A percentile compares a stretch with the other conserved stretches of the same genome.
Conservation (phyloP, 23 tunicate genomes). For the Corella eumyota region DNA sequence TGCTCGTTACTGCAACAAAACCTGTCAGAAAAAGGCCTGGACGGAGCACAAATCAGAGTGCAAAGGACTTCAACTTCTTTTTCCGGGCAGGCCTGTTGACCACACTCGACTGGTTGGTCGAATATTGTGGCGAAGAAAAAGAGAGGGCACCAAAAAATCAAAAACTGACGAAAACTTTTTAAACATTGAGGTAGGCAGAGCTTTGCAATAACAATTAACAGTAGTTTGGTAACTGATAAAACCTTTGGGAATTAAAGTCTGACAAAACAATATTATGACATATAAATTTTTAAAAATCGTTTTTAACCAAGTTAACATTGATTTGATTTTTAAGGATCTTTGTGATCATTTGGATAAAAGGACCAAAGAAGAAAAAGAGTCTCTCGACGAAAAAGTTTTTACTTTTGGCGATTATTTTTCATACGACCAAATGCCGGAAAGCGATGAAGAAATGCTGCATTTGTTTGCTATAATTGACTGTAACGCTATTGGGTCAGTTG, state of each 20-base stretch:
- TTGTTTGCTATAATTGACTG: slow-evolving; percentile 88
- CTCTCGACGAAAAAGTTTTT: slow-evolving; percentile 67
- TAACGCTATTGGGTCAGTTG: slow-evolving; percentile 77
- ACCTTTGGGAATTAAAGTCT: not conserved
- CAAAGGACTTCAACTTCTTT: slow-evolving; percentile 55
- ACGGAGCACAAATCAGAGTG: slow-evolving; percentile 80
- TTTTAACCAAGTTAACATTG: not conserved
- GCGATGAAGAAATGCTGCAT: slow-evolving; percentile 70
- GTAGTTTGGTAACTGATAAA: not conserved
- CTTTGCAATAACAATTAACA: not conserved
- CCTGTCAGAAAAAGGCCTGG: slow-evolving; percentile 98
- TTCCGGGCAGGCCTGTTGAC: slow-evolving; percentile 67
- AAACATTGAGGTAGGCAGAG: slow-evolving; percentile 26
- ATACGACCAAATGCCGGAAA: slow-evolving; percentile 90
- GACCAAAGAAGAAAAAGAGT: slow-evolving; percentile 50
- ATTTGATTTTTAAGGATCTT: slow-evolving; percentile 18
- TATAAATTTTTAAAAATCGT: too few species aligned
- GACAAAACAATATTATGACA: not conserved
- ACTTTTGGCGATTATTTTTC: slow-evolving; percentile 91
- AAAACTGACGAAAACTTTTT: slow-evolving; percentile 2
- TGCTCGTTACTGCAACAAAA: slow-evolving; percentile 87
- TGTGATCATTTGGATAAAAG: slow-evolving; percentile 58
- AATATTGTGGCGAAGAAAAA: slow-evolving; percentile 22
- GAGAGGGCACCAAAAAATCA: not conserved
- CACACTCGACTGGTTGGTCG: slow-evolving; percentile 67